Evolutionary conservation across 1,140 invertebrate genomes (phyloP).

Genomic region (Babylonia areolata): DNA sequence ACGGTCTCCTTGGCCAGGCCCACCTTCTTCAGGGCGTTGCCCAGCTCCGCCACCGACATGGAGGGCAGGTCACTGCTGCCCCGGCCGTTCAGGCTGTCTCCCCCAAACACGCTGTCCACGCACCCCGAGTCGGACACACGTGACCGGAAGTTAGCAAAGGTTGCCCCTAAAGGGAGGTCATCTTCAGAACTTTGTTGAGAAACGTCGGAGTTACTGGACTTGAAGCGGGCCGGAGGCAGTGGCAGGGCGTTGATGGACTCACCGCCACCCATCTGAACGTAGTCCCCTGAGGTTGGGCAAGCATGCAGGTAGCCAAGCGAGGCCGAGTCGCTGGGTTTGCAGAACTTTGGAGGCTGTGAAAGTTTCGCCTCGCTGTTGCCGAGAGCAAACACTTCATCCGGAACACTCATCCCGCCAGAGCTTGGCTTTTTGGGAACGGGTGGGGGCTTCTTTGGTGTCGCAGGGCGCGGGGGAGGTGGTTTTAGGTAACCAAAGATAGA

Average conservation of each 20-base stretch:
- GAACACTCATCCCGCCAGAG: not conserved
- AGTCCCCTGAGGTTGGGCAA: not conserved
- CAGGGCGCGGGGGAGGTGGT: not conserved
- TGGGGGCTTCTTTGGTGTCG: not conserved
- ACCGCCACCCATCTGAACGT: not conserved
- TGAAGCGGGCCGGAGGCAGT: not conserved
- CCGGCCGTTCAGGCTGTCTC: not conserved
- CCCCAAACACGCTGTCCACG: not conserved
- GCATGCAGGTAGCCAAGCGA: not conserved
- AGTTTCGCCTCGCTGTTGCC: not conserved
- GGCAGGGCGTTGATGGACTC: not conserved
- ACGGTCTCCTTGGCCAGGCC: constrained; percentile 29
- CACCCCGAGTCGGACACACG: constrained; percentile 3
- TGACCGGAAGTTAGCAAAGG: constrained; percentile 28
- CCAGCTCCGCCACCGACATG: constrained; percentile 32
- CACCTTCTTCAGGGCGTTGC: constrained; percentile 11
- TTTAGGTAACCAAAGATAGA: not conserved
- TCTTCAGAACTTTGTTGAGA: constrained; percentile 20
- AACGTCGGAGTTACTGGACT: not conserved
- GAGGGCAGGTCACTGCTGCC: not conserved
- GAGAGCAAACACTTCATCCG: not conserved
- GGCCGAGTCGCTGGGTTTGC: not conserved
- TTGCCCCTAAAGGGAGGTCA: constrained; percentile 43
- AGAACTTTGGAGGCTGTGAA: not conserved
- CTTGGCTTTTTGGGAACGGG: not conserved